Evolutionary conservation across 2,113 vertebrate genomes (phyloP).

Genomic region (Panurus biarmicus): DNA sequence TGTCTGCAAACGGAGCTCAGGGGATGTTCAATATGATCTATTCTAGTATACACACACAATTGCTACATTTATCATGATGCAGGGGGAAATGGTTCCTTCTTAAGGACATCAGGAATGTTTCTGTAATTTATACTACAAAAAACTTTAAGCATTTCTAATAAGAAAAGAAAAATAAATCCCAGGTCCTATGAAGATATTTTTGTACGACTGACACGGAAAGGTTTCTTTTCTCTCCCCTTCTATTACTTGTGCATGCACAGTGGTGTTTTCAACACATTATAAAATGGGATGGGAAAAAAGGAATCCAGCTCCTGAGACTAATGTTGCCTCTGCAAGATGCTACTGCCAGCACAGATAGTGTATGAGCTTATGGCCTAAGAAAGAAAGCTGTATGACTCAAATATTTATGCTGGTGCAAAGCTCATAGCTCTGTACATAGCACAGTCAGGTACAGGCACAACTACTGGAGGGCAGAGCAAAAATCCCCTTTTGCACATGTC

Average conservation of each 20-base stretch:
- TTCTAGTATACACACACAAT: conserved; percentile 61
- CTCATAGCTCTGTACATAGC: neutral
- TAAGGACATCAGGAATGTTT: conserved; percentile 38
- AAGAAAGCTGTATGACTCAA: neutral
- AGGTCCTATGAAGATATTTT: neutral
- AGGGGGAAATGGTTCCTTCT: conserved; percentile 37
- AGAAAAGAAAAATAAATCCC: neutral
- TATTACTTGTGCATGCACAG: neutral
- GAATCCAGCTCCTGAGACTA: neutral
- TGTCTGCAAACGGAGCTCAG: conserved; percentile 76
- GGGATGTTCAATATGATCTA: conserved; percentile 79
- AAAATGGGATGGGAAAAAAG: neutral
- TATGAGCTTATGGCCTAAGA: neutral
- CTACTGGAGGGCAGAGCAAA: neutral
- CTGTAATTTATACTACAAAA: conserved; percentile 42
- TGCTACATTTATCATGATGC: conserved; percentile 57
- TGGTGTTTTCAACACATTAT: neutral
- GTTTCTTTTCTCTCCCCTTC: neutral
- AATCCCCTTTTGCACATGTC: neutral
- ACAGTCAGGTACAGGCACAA: neutral
- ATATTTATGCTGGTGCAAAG: neutral
- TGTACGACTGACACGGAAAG: conserved; percentile 17
- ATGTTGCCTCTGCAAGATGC: neutral
- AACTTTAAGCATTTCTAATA: conserved; percentile 9
- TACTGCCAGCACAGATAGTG: neutral